Base-by-base conservation (phyloP, 1,140 invertebrate species). In the Battus philenor region DNA sequence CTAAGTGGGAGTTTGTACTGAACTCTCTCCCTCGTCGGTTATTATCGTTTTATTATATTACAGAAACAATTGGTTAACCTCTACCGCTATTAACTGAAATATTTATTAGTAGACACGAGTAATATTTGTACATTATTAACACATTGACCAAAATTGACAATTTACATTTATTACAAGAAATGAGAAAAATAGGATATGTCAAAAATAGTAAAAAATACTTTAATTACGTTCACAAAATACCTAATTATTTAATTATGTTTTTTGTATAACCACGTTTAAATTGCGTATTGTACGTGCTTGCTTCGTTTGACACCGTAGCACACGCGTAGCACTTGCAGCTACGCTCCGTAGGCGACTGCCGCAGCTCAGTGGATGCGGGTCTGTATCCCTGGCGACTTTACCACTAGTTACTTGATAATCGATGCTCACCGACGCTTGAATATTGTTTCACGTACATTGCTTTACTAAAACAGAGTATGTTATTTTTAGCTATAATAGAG, bases 311-410 rank as follows among this genome's bases (percentile, higher is more conserved):
- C 60, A 50, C 20, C 59, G 68, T 64, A 66, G 60, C 50, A 49
- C 50, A 47, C 54, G 47, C 64, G 72, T 76, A 74, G 70, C 66
- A 47, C 44, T 44, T 44, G 34, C 48, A 30, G 55, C 71, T 69
- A 74, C 68, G 68, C 48, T 52, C 59, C 68, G 74, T 71, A 76
- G 68, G 56, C 48, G 61, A 81, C 74, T 81, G 72, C 63, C 76
- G 77, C 70, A 73, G 59, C 60, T 51, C 52, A 39, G 31, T 48
- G 24, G 36, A 33, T 34, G 57, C 43, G 52, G 53, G 44, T 44
- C 44, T 52, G 26, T 50, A 53, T 32, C 52, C 48, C 38, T 33
- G 41, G 22, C 22, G 22, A 26, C 13, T 41, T 16, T 15, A 41
- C 38, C 38, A 41, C 29, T 22, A 27, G 29, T 41, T 24, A 27